Base-by-base conservation (phyloP, 2,797 vertebrate genomes). In the Simalia tracyae region DNA sequence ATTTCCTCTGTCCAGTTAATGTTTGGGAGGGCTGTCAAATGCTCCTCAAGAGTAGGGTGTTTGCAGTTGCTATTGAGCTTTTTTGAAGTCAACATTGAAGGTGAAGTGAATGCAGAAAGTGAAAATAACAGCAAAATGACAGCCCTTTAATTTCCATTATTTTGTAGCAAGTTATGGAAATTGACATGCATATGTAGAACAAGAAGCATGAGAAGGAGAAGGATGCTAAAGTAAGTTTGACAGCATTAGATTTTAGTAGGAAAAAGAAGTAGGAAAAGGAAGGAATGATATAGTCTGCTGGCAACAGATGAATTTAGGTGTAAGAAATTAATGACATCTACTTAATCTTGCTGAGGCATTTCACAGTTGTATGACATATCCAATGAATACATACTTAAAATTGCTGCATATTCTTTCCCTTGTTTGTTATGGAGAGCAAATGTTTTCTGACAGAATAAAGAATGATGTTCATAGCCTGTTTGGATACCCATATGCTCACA, bases 1-100 rank as follows among this genome's bases (percentile, higher is more conserved):
- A 68, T 68, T 91, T 91, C 15, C 24, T 66, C 64, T 54, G 60
- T 76, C 57, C 17, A 87, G n/a, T 54, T 56, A 46, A 89, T 50
- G 84, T 86, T 86, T 57, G 19, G 15, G 84, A 90, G 22, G 57
- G 31, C 57, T 63, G 46, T 56, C 54, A 60, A 54, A 90, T 81
- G 17, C 46, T 50, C 68, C 68, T 90, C 84, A 61, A 81, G 46
- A 76, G 46, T 81, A 63, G 84, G 87, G 24, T 57, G 63, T 92
- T 68, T 87, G 66, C 59, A 60, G 22, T 54, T 85, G 76, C 61
- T 84, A 92, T 92, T 66, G 63, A 85, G 66, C 84, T 76, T 90
- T 9, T 76, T 90, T 81, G 85, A 90, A 87, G 64, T 92, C 57
- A 87, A 87, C 14, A 81, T 72, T 92, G 86, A 85, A 90, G 63